These are phyloP conservation scores for Caenorhabditis virilis DNA, from an alignment of 2,888 invertebrate species.

Conservation along the genomic window DNA sequence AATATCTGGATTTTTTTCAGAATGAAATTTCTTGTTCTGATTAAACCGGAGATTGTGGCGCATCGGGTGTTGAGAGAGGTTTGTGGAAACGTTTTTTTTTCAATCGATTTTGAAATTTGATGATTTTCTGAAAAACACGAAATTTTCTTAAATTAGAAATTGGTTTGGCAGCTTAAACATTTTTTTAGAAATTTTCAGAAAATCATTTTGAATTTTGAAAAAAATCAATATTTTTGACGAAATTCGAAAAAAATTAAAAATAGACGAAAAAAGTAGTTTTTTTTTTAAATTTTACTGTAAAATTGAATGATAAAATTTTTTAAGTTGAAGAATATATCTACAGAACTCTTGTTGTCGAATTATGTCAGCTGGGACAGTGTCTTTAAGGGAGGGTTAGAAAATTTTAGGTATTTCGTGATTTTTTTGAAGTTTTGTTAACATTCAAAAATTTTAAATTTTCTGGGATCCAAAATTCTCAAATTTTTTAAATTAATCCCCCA, in stretches of 20 bases:
- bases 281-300: background rate
- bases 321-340: background rate
- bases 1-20: background rate
- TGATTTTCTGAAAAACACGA: too few relatives aligned
- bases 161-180: background rate
- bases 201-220: background rate
- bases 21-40: constrained; percentile 36
- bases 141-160: too few relatives aligned
- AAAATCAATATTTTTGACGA: background rate
- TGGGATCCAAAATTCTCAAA: too few relatives aligned
- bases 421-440: too few relatives aligned
- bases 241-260: background rate
- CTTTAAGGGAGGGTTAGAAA: too few relatives aligned
- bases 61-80: constrained; percentile 49
- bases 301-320: background rate
- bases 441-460: too few relatives aligned
- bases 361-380: too few relatives aligned
- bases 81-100: too few relatives aligned
- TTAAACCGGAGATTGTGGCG: constrained; percentile 56
- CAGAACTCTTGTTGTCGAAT: background rate
- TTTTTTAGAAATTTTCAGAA: background rate
- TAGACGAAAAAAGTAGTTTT: background rate
- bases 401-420: too few relatives aligned
- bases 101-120: too few relatives aligned
- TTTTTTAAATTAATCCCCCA: too few relatives aligned